These are phyloP conservation scores for Zaprionus kolodkinae DNA, from an alignment of 1,140 invertebrate species.

Conservation along the genomic window DNA sequence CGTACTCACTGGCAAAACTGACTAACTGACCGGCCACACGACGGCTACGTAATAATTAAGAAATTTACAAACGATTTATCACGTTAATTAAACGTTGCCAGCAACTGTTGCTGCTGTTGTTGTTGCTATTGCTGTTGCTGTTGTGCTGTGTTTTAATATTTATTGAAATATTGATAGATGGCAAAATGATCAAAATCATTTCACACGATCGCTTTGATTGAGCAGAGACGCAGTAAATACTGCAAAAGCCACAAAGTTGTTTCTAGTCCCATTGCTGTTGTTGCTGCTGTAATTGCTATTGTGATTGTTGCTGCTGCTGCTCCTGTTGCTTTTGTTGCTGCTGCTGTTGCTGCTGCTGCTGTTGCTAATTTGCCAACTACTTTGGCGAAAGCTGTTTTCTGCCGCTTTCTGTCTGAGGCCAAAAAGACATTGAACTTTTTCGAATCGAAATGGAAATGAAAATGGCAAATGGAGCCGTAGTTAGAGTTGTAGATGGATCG, in stretches of 20 bases:
- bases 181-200: conserved; percentile 77
- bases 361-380: conserved; percentile 80
- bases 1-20: conserved; percentile 5
- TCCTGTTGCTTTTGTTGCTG: neutral
- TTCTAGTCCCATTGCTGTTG: conserved; percentile 19
- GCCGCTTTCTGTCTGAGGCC: conserved; percentile 26
- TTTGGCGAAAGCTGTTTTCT: conserved; percentile 70
- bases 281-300: conserved; percentile 44
- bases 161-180: conserved; percentile 72
- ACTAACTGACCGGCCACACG: conserved; percentile 48
- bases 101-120: conserved; percentile 47
- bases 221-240: conserved; percentile 38
- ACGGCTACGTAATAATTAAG: conserved; percentile 78
- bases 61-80: conserved; percentile 82
- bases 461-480: conserved; percentile 35
- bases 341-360: conserved; percentile 26
- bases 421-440: conserved; percentile 76
- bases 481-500: conserved; percentile 20
- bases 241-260: conserved; percentile 37
- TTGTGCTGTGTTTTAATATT: conserved; percentile 32
- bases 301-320: conserved; percentile 53
- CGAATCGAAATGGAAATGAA: conserved; percentile 68
- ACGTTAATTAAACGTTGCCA: conserved; percentile 77
- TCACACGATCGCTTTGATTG: conserved; percentile 73
- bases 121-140: conserved; percentile 48